phyloP scores from a whole-genome alignment of 1,140 invertebrate genomes.

The Drosophila prosaltans region DNA sequence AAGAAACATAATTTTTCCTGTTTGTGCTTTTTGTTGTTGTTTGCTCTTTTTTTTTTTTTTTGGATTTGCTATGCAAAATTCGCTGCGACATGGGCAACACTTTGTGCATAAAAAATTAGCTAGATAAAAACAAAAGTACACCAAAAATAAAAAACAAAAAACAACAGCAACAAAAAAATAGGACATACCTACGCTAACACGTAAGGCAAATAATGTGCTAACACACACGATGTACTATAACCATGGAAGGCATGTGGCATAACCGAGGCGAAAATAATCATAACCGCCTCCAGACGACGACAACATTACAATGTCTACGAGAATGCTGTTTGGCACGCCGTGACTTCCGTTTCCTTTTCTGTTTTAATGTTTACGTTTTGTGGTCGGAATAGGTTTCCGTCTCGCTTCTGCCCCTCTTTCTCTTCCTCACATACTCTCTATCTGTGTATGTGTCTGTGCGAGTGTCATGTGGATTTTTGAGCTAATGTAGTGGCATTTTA shows the following conservation, averaged over 20 bases:
- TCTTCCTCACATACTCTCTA: not conserved
- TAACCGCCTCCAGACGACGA: conserved; percentile 50
- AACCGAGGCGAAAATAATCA: conserved; percentile 67
- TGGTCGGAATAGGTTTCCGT: conserved; percentile 43
- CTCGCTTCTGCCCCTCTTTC: not conserved
- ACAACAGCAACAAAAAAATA: not conserved
- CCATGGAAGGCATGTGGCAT: conserved; percentile 30
- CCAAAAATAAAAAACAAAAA: not conserved
- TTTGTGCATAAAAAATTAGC: conserved; percentile 70
- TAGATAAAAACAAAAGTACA: conserved; percentile 29
- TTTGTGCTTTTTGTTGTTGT: not conserved
- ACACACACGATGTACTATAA: conserved; percentile 37
- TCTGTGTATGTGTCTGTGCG: conserved; percentile 16
- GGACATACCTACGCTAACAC: conserved; percentile 29
- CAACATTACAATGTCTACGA: conserved; percentile 56
- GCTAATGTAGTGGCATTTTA: conserved; percentile 77
- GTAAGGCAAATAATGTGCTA: conserved; percentile 45
- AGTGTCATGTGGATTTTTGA: conserved; percentile 60
- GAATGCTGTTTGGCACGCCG: conserved; percentile 49
- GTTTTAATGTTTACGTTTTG: conserved; percentile 80
- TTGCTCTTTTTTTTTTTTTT: not conserved
- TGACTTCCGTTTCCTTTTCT: conserved; percentile 75
- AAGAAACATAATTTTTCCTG: conserved; percentile 14
- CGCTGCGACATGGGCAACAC: conserved; percentile 40
- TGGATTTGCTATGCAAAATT: conserved; percentile 64